Percentiles rank a stretch among this genome's conserved stretches.
These are phyloP conservation scores for Eunapius fragilis DNA, from an alignment of 37 sponge, comb jelly and placozoan species.

Conservation along the genomic window DNA sequence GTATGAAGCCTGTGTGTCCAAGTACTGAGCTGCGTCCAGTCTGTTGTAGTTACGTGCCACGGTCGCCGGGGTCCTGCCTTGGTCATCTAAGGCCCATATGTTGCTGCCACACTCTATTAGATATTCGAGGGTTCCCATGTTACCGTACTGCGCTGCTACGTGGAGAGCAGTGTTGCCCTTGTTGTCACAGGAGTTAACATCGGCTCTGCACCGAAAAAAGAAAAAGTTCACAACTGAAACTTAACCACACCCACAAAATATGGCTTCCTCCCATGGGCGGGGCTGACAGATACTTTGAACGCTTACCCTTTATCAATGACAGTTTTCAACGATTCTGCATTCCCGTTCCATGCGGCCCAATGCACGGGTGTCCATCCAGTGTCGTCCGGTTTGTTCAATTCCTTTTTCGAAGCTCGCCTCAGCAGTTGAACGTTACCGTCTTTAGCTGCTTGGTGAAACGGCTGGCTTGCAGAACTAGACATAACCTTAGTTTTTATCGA, in stretches of 20 bases:
- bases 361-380: constrained; percentile 84
- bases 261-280: background rate
- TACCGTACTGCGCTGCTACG: constrained; percentile 73
- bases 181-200: constrained; percentile 39
- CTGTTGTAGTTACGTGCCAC: constrained; percentile 62
- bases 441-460: constrained; percentile 68
- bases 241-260: background rate
- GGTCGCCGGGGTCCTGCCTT: constrained; percentile 63
- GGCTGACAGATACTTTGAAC: background rate
- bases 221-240: background rate
- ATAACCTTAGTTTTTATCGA: background rate
- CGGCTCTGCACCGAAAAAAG: constrained; percentile 29
- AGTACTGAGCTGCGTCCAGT: constrained; percentile 43
- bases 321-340: constrained; percentile 33
- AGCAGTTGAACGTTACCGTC: constrained; percentile 65
- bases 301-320: constrained; percentile 75
- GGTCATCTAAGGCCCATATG: constrained; percentile 70
- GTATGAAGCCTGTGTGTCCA: constrained; percentile 63
- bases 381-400: constrained; percentile 54
- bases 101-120: constrained; percentile 59
- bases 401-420: constrained; percentile 73
- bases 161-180: constrained; percentile 75
- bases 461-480: background rate
- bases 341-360: constrained; percentile 87
- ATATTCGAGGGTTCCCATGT: constrained; percentile 38